Evolutionary conservation across 2,888 invertebrate species (phyloP).

Genomic region (Platycheirus rosarum): DNA sequence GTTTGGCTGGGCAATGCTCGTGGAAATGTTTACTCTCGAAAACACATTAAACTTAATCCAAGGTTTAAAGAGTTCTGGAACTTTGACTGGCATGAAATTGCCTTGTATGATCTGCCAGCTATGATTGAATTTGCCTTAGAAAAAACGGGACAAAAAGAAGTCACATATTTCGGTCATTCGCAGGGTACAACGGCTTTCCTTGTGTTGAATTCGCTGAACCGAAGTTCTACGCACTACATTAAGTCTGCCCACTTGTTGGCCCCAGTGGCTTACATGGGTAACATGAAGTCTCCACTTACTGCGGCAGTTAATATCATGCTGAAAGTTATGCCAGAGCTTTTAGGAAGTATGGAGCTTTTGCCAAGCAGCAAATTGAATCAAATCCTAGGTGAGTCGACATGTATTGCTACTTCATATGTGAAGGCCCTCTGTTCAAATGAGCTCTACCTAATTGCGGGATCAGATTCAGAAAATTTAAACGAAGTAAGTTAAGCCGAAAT

Average conservation of each 20-base stretch:
- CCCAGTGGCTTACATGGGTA: constrained; percentile 78
- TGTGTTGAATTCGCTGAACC: constrained; percentile 75
- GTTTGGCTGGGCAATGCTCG: constrained; percentile 80
- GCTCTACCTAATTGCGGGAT: neutral
- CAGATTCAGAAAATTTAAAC: no score
- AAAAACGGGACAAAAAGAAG: constrained; percentile 71
- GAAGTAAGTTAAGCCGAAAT: no score
- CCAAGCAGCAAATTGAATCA: constrained; percentile 77
- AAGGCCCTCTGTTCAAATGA: constrained; percentile 47
- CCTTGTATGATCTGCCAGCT: constrained; percentile 78
- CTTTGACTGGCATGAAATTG: constrained; percentile 79
- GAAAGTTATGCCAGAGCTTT: constrained; percentile 76
- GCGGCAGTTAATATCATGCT: constrained; percentile 83
- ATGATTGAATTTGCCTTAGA: constrained; percentile 77
- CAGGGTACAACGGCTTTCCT: constrained; percentile 78
- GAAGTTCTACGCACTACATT: constrained; percentile 76
- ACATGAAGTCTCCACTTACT: constrained; percentile 83
- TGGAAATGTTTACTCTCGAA: constrained; percentile 78
- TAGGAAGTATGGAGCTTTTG: constrained; percentile 78
- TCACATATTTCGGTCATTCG: constrained; percentile 78
- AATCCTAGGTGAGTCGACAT: constrained; percentile 74
- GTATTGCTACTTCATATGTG: constrained; percentile 74
- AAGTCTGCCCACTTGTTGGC: constrained; percentile 78
- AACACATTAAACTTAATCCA: constrained; percentile 75
- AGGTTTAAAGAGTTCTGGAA: constrained; percentile 77